Base-by-base conservation (phyloP, 2,888 invertebrate species). In the Mycalesis mineus region DNA sequence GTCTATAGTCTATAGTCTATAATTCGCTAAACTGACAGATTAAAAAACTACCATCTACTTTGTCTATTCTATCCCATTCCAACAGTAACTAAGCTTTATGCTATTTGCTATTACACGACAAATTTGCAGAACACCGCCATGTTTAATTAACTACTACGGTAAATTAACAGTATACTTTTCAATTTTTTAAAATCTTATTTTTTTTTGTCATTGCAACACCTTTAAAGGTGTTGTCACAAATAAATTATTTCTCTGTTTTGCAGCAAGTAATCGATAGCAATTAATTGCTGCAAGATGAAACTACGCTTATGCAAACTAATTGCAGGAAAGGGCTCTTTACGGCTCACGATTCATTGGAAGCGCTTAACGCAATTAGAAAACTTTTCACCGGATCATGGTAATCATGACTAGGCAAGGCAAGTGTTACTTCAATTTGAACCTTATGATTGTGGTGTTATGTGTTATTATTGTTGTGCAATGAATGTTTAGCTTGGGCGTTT, bases 261-360 rank as follows among this genome's bases (percentile, higher is more conserved):
- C 44, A 9, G 8, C 11, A 17, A 39, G 51, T 51, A 51, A 51
- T 51, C 51, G 29, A 31, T 54, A 47, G 8, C 29, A 28, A 17
- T 41, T 57, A 57, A 57, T 51, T 44, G 29, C 13, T 13, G 9
- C 7, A 13, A 31, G 37, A 31, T 31, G 28, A 15, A 41, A 11
- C 31, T 33, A 31, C 17, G 42, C 50, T 41, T 57, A 58, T 61
- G 57, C 48, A 61, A 58, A 61, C 33, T 58, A 58, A 61, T 61
- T 55, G 33, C 61, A 51, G 57, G 55, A 61, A 55, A 51, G 48
- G n/a, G 13, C 29, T 5, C 13, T 15, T 17, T 33, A 42, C 42
- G 6, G 36, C 8, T 52, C 52, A 52, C 17, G n/a, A n/a, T 52
- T 52, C 17, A 42, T 33, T 52, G 17, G 52, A 9, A 44, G 13